Evolutionary conservation across 1,140 invertebrate species (phyloP).

Genomic region (Drosophila pandora): DNA sequence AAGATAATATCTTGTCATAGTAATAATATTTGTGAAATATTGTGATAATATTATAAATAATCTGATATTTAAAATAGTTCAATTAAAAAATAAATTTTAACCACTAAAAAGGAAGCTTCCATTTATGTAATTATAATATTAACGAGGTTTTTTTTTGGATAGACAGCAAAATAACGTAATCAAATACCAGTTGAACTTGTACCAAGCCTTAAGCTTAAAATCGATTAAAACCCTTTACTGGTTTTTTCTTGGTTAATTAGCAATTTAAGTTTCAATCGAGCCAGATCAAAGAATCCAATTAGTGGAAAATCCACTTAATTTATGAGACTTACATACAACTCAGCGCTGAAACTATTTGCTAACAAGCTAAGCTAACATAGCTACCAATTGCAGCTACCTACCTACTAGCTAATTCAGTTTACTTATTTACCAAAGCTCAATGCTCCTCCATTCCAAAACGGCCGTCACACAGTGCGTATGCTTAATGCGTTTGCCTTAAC

Average conservation of each 20-base stretch:
- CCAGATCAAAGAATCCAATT: slow-evolving; percentile 46
- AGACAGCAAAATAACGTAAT: no score
- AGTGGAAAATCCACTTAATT: slow-evolving; percentile 55
- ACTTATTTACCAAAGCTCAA: slow-evolving; percentile 37
- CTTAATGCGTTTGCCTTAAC: slow-evolving; percentile 58
- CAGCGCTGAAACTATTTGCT: slow-evolving; percentile 59
- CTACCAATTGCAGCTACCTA: slow-evolving; percentile 54
- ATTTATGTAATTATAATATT: background rate
- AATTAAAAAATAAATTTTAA: no score
- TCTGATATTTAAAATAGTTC: background rate
- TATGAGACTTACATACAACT: slow-evolving; percentile 27
- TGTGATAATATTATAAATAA: no score
- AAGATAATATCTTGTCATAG: background rate
- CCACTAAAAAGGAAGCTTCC: background rate
- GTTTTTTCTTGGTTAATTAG: slow-evolving; percentile 8
- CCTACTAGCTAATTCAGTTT: slow-evolving; percentile 56
- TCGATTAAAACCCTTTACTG: slow-evolving; percentile 1
- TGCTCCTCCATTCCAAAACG: slow-evolving; percentile 40
- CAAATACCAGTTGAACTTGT: background rate
- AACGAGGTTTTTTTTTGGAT: no score
- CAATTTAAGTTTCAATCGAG: background rate
- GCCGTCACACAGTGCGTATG: slow-evolving; percentile 68
- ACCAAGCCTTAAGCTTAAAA: no score
- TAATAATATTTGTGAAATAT: no score
- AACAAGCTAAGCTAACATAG: slow-evolving; percentile 63